A percentile compares a stretch with the other conserved stretches of the same genome.
Conservation (phyloP, 2,888 invertebrate genomes). For the Dichetophora obliterata region DNA sequence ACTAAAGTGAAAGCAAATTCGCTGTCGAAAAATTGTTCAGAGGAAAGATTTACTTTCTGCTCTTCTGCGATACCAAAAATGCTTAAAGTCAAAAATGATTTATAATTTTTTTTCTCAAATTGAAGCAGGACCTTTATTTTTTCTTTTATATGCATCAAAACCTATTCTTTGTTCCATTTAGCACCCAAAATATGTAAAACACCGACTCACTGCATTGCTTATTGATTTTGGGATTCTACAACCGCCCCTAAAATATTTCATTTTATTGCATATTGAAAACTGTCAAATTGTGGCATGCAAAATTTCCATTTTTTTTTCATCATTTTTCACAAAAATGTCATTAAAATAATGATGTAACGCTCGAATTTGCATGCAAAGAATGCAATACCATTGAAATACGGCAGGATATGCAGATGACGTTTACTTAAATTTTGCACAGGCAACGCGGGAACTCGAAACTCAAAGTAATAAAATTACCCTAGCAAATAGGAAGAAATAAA, state of each 20-base stretch:
- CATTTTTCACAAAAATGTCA: slow-evolving; percentile 49
- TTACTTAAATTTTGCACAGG: slow-evolving; percentile 9
- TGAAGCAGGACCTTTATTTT: too few relatives aligned
- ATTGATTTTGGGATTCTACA: not conserved
- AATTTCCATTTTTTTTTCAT: not conserved
- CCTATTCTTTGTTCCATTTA: too few relatives aligned
- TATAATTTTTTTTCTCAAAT: too few relatives aligned
- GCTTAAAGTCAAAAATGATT: too few relatives aligned
- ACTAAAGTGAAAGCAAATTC: too few relatives aligned
- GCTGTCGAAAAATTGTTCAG: too few relatives aligned
- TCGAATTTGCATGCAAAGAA: slow-evolving; percentile 62
- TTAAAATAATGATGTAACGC: slow-evolving; percentile 59
- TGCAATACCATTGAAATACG: slow-evolving; percentile 42
- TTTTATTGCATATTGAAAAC: slow-evolving; percentile 25
- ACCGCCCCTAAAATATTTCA: slow-evolving; percentile 15
- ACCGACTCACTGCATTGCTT: not conserved
- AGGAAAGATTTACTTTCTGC: too few relatives aligned
- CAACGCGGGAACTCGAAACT: not conserved
- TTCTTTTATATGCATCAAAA: not conserved
- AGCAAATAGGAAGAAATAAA: not conserved
- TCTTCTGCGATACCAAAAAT: too few relatives aligned
- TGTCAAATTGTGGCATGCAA: slow-evolving; percentile 6
- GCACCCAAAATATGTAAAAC: too few relatives aligned
- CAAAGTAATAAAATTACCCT: slow-evolving; percentile 1
- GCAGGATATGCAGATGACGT: slow-evolving; percentile 29